Conservation (phyloP, 2,797 vertebrate genomes). For the Aphelocoma californica region DNA sequence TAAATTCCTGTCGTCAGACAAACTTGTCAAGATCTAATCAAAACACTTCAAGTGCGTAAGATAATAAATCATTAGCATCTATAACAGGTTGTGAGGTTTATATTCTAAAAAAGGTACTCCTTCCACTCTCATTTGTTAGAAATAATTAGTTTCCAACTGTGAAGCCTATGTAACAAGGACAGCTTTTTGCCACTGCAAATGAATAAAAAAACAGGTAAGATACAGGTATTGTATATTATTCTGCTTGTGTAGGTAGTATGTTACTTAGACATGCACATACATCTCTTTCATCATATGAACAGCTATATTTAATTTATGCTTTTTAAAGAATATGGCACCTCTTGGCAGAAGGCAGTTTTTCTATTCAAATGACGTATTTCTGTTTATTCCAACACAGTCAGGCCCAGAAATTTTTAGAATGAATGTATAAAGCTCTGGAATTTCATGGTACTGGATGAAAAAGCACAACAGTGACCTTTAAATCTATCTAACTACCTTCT, state of each 20-base stretch:
- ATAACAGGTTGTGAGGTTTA: slow-evolving; percentile 42
- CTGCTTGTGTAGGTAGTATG: not conserved
- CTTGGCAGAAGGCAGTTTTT: not conserved
- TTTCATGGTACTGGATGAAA: not conserved
- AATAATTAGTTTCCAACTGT: not conserved
- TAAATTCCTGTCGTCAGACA: slow-evolving; percentile 47
- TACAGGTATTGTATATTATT: not conserved
- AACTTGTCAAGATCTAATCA: slow-evolving; percentile 64
- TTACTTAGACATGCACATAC: not conserved
- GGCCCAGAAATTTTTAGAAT: not conserved
- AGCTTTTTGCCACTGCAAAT: not conserved
- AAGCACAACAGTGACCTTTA: not conserved
- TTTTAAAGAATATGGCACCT: not conserved
- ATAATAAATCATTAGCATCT: slow-evolving; percentile 65
- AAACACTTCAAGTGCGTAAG: slow-evolving; percentile 61
- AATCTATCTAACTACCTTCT: not conserved
- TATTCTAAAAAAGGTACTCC: slow-evolving; percentile 41
- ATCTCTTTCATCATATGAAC: not conserved
- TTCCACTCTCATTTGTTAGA: not conserved
- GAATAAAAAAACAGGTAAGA: not conserved
- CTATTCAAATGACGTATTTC: not conserved
- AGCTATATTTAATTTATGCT: not conserved
- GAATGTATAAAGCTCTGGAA: not conserved
- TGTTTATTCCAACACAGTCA: not conserved
- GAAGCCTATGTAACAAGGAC: not conserved